Evolutionary conservation across 2,113 vertebrate species (phyloP).

Genomic region (Pygoscelis antarcticus): DNA sequence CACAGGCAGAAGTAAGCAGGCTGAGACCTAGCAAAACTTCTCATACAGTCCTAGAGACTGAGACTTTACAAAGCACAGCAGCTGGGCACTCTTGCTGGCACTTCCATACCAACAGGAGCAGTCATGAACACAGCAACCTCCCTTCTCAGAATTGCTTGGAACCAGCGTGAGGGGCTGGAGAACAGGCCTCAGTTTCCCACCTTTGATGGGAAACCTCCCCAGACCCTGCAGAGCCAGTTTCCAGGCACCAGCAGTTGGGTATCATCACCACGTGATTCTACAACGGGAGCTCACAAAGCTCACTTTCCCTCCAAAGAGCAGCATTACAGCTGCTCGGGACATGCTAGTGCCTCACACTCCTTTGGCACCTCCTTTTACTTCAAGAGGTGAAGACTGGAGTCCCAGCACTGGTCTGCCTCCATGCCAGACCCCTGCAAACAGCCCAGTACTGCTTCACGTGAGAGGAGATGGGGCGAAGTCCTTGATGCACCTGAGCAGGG

Average conservation of each 20-base stretch:
- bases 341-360: neutral
- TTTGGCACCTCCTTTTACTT: neutral
- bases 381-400: neutral
- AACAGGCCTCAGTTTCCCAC: neutral
- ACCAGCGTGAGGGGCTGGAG: rapidly evolving
- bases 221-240: neutral
- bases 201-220: neutral
- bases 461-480: neutral
- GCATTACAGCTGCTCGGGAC: neutral
- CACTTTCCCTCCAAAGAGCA: neutral
- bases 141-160: neutral
- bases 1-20: neutral
- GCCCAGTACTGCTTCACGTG: rapidly evolving
- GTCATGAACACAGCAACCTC: neutral
- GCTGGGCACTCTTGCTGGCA: neutral
- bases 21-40: neutral
- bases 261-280: neutral
- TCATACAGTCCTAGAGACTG: neutral
- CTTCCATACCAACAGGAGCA: neutral
- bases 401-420: neutral
- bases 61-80: neutral
- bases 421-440: neutral
- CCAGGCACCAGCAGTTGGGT: rapidly evolving
- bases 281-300: neutral
- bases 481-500: neutral